Evolutionary conservation across 2,113 vertebrate species (phyloP).

Genomic region (Apistogramma diplotaenia): DNA sequence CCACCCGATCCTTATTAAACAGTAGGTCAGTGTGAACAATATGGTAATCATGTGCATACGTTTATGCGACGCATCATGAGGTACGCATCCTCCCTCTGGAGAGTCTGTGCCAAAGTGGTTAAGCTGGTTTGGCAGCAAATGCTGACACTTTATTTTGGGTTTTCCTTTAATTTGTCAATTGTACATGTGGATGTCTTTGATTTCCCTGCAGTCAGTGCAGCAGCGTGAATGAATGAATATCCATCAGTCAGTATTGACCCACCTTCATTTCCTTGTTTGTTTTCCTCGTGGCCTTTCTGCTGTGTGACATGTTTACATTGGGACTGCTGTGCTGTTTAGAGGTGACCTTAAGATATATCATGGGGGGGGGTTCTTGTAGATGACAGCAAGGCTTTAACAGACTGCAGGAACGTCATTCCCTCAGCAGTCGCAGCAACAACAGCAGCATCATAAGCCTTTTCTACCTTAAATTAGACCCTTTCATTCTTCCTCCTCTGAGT

Average conservation of each 20-base stretch:
- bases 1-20: too few relatives aligned
- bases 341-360: neutral
- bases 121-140: neutral
- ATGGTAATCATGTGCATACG: too few relatives aligned
- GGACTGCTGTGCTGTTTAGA: neutral
- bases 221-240: neutral
- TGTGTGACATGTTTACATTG: neutral
- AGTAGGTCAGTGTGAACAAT: too few relatives aligned
- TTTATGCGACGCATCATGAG: too few relatives aligned
- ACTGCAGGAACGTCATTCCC: neutral
- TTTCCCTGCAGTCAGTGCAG: neutral
- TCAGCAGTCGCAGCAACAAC: neutral
- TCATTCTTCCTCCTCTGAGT: neutral
- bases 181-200: neutral
- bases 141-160: neutral
- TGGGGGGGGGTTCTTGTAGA: constrained; percentile 4
- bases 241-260: neutral
- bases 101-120: too few relatives aligned
- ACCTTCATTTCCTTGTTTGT: neutral
- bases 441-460: neutral
- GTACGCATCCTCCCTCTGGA: too few relatives aligned
- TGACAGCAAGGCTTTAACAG: constrained; percentile 18
- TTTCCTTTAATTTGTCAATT: neutral
- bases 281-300: neutral
- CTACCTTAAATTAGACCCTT: neutral